These are phyloP conservation scores for Sarcophaga bullata DNA, from an alignment of 1,140 invertebrate genomes.

Conservation along the genomic window DNA sequence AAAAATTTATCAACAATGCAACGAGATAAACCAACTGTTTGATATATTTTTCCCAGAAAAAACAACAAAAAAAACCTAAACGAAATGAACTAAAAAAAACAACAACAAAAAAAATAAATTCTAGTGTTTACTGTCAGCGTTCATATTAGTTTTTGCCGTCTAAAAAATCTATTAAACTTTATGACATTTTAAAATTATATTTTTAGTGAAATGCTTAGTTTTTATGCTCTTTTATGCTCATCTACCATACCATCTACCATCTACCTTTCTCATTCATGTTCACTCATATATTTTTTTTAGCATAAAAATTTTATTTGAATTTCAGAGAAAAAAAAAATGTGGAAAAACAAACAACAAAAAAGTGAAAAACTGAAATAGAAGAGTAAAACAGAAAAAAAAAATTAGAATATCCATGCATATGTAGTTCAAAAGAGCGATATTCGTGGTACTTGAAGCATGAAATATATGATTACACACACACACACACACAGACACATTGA, in stretches of 20 bases:
- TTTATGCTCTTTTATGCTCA: too few species aligned
- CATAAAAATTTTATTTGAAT: background rate
- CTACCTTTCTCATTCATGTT: too few species aligned
- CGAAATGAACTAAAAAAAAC: too few species aligned
- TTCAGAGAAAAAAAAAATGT: too few species aligned
- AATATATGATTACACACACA: slow-evolving; percentile 4
- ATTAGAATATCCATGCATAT: background rate
- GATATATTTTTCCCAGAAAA: too few species aligned
- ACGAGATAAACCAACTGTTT: too few species aligned
- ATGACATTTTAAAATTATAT: background rate
- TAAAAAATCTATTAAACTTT: slow-evolving; percentile 20
- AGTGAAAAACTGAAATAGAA: background rate
- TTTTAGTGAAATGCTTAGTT: background rate
- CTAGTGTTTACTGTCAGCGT: background rate
- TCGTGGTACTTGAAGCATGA: slow-evolving; percentile 2
- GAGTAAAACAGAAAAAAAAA: background rate
- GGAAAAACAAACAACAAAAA: background rate
- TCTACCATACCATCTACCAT: too few species aligned
- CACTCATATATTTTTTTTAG: background rate
- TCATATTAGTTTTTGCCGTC: background rate
- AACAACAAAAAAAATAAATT: too few species aligned
- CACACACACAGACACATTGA: background rate
- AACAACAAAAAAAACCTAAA: too few species aligned
- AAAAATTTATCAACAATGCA: too few species aligned
- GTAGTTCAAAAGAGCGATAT: slow-evolving; percentile 12